Percentiles rank a stretch among this genome's conserved stretches.
These are phyloP conservation scores for Subanguina moxae DNA, from an alignment of 1,140 invertebrate species.

Conservation along the genomic window DNA sequence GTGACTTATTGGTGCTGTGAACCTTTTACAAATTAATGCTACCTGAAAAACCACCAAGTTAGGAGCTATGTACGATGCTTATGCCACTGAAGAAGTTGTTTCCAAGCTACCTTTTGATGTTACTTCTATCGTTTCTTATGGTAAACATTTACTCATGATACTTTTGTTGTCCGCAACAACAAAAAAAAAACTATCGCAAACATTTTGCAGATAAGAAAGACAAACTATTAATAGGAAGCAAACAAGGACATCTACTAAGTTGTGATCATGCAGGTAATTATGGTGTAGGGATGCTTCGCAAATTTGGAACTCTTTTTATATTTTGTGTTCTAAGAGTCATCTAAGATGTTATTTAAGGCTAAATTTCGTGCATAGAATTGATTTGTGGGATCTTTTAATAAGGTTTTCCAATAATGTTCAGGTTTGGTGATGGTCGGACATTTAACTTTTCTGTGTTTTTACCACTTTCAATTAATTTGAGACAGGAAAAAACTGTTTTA, in stretches of 20 bases:
- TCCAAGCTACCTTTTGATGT: constrained; percentile 43
- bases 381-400: too few species aligned
- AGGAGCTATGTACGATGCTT: constrained; percentile 39
- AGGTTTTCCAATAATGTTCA: too few species aligned
- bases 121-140: constrained; percentile 33
- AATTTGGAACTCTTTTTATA: too few species aligned
- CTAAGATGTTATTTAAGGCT: too few species aligned
- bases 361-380: too few species aligned
- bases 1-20: too few species aligned
- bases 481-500: not conserved
- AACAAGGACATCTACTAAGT: constrained; percentile 38
- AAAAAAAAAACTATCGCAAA: not conserved
- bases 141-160: constrained; percentile 20
- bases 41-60: not conserved
- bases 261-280: constrained; percentile 34
- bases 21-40: too few species aligned
- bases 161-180: not conserved
- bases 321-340: too few species aligned
- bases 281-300: too few species aligned
- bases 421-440: too few species aligned
- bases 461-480: too few species aligned
- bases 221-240: constrained; percentile 41
- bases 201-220: constrained; percentile 36
- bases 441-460: too few species aligned
- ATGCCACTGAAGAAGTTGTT: constrained; percentile 41